Percentiles rank a stretch among this genome's conserved stretches.
These are phyloP conservation scores for Zaprionus davidi DNA, from an alignment of 1,140 invertebrate species.

Conservation along the genomic window DNA sequence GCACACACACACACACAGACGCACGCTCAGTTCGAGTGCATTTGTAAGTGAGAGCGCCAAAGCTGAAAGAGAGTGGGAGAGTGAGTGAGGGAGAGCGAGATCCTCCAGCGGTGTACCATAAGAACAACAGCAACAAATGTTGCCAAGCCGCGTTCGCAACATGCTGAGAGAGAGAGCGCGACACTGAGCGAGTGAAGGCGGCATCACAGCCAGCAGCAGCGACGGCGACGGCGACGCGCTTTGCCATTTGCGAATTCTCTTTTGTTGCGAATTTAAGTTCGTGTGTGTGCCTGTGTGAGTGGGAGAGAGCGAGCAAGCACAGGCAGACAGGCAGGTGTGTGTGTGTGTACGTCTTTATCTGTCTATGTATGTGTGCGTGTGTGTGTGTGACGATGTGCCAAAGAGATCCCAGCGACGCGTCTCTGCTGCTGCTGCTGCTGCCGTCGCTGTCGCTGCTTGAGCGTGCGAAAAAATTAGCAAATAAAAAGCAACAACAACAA, in stretches of 20 bases:
- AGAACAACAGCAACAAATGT: constrained; percentile 26
- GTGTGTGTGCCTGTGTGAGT: background rate
- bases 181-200: background rate
- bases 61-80: constrained; percentile 11
- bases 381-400: constrained; percentile 38
- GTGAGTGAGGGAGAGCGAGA: background rate
- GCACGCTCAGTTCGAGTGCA: constrained; percentile 23
- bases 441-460: constrained; percentile 37
- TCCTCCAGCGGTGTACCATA: constrained; percentile 6
- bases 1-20: constrained; percentile 27
- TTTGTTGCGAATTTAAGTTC: constrained; percentile 49
- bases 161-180: constrained; percentile 24
- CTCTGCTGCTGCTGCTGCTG: constrained; percentile 13
- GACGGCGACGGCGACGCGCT: constrained; percentile 18
- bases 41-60: constrained; percentile 24
- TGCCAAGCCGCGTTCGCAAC: constrained; percentile 44
- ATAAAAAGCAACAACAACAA: constrained; percentile 43
- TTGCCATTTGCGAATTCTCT: constrained; percentile 58
- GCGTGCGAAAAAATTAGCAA: constrained; percentile 58
- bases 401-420: constrained; percentile 50
- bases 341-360: background rate
- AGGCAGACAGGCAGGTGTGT: background rate
- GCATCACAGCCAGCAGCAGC: too few species aligned
- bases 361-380: constrained; percentile 23
- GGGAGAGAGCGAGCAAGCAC: background rate